Base-by-base conservation (phyloP, 2,888 invertebrate species). In the Hoplodrina ambigua region DNA sequence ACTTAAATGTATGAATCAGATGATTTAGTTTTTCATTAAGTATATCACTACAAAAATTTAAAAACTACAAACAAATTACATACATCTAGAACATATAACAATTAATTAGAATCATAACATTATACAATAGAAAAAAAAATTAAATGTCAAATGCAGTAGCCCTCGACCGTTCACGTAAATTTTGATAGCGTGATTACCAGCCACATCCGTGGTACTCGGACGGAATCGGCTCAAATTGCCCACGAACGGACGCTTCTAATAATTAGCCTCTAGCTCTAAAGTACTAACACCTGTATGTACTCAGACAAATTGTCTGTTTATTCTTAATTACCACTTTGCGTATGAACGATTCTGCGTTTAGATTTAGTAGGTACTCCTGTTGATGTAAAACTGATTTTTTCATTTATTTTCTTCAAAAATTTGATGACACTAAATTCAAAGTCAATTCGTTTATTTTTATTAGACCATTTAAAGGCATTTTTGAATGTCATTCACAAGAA, bases 211-310 rank as follows among this genome's bases (percentile, higher is more conserved):
- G 61, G 72, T 70, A 71, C 69, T 61, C 33, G n/a, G 19, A 25
- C 66, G 59, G 63, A 79, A 76, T 80, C 57, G 49, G 79, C 75
- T 75, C 64, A 79, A 83, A 79, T 83, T 83, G 72, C 73, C 73
- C 79, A 83, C 79, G 57, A 78, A 64, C 63, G 67, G 65, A 77
- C 72, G 64, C 57, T 68, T 71, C 64, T 20, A 56, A 78, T 69
- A 70, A 82, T 78, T 75, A 71, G 50, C 72, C 56, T 71, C 37
- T 57, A 63, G 69, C 56, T 71, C 49, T 61, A 60, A 58, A 66
- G 53, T 69, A 67, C 61, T 59, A 55, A 72, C 53, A 61, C 59
- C 25, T 52, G 10, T 60, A 20, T 46, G 60, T 70, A 80, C 63
- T 64, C 50, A 57, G 56, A 57, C 46, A 41, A 62, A 69, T 67